A percentile compares a stretch with the other conserved stretches of the same genome.
These are phyloP conservation scores for Rhabdomys pumilio DNA, from an alignment of 2,797 vertebrate species.

Conservation along the genomic window DNA sequence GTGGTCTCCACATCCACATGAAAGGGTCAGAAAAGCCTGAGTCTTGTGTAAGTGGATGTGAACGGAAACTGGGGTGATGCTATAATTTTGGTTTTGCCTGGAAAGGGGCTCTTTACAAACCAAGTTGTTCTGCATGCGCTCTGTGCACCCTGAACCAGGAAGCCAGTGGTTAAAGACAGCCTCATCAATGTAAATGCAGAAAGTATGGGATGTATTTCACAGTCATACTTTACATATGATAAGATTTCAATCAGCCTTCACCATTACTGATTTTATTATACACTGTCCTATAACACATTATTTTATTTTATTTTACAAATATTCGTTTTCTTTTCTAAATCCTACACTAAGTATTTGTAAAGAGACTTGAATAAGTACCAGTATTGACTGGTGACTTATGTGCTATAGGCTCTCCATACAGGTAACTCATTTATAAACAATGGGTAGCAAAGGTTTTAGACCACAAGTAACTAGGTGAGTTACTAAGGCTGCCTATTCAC, in stretches of 20 bases:
- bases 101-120: not conserved
- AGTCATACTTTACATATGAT: not conserved
- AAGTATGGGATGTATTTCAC: not conserved
- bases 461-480: not conserved
- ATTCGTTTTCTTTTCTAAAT: not conserved
- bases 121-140: not conserved
- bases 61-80: not conserved
- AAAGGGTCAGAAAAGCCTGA: not conserved
- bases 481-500: not conserved
- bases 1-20: not conserved
- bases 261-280: constrained; percentile 2
- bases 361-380: not conserved
- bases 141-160: not conserved
- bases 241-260: not conserved
- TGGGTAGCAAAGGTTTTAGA: not conserved
- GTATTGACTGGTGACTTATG: not conserved
- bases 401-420: not conserved
- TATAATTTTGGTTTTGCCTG: not conserved
- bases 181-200: not conserved
- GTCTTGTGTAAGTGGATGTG: not conserved
- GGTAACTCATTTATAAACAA: not conserved
- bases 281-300: not conserved
- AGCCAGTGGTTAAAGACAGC: not conserved
- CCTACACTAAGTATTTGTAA: not conserved
- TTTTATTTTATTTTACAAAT: not conserved